These are phyloP conservation scores for Archaeoteleia sp. DNA, from an alignment of 2,888 invertebrate genomes.

Conservation along the genomic window DNA sequence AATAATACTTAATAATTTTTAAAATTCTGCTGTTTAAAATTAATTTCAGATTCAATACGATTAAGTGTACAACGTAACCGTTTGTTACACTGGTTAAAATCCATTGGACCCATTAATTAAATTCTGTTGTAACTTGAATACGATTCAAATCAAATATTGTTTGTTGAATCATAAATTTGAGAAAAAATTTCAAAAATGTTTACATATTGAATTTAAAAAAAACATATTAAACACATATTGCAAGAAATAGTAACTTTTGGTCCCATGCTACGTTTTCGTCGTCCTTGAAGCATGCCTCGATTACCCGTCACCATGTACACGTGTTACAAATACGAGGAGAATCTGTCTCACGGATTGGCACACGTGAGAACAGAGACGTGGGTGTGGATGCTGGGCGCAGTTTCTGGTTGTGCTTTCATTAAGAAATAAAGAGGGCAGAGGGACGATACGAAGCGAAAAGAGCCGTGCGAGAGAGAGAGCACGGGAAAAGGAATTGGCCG, in stretches of 20 bases:
- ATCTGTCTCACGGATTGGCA: conserved; percentile 26
- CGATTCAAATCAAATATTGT: no score
- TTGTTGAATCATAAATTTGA: no score
- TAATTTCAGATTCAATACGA: no score
- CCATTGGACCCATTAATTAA: no score
- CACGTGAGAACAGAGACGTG: conserved; percentile 36
- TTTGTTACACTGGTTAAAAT: no score
- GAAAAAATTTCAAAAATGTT: no score
- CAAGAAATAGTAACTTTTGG: conserved; percentile 28
- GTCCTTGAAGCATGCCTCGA: conserved; percentile 41
- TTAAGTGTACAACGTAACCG: no score
- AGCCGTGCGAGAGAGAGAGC: conserved; percentile 39
- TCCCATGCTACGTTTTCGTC: conserved; percentile 19
- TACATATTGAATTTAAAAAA: no score
- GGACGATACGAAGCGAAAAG: conserved; percentile 40
- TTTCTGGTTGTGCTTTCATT: conserved; percentile 50
- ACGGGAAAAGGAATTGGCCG: conserved; percentile 48
- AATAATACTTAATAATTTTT: no score
- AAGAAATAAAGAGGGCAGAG: conserved; percentile 51
- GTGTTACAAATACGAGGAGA: conserved; percentile 44
- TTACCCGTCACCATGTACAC: conserved; percentile 36
- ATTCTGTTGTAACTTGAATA: no score
- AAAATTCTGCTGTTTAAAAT: no score
- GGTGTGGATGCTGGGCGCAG: conserved; percentile 40
- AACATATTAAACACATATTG: no score